phyloP scores from a whole-genome alignment of 35 echinoderm and acorn worm species.

The Amphiura filiformis region DNA sequence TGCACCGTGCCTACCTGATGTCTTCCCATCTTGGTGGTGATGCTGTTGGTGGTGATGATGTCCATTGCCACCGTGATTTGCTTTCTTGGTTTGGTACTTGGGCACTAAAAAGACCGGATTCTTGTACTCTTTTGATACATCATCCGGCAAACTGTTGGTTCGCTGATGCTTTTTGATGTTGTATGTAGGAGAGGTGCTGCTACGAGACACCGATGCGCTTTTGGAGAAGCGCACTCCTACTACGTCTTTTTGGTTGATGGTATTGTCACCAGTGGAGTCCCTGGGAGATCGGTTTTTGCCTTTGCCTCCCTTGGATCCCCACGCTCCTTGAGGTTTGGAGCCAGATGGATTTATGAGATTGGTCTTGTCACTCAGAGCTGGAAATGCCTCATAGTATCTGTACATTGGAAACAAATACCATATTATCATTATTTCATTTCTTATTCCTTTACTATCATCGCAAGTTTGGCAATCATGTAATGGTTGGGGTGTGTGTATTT shows the following conservation, averaged over 20 bases:
- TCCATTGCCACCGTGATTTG: neutral
- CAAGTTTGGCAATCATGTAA: no score
- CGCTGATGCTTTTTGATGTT: slow-evolving; percentile 58
- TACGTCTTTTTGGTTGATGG: neutral
- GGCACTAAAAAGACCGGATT: slow-evolving; percentile 44
- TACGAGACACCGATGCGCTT: slow-evolving; percentile 70
- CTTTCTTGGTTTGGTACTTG: slow-evolving; percentile 50
- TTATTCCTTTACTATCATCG: no score
- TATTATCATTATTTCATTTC: no score
- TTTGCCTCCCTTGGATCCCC: slow-evolving; percentile 33
- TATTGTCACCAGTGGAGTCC: neutral
- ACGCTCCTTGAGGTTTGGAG: slow-evolving; percentile 46
- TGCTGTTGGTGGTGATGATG: neutral
- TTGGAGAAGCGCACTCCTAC: slow-evolving; percentile 44
- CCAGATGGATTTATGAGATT: slow-evolving; percentile 24
- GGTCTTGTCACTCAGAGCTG: slow-evolving; percentile 70
- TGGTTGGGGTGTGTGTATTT: no score
- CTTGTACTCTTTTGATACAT: slow-evolving; percentile 31
- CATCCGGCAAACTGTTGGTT: slow-evolving; percentile 77
- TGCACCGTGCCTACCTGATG: neutral
- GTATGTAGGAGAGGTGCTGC: slow-evolving; percentile 62
- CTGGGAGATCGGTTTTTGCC: slow-evolving; percentile 19
- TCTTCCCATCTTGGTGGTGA: slow-evolving; percentile 1
- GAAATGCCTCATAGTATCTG: slow-evolving; percentile 98
- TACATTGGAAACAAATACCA: slow-evolving; percentile 6